Conservation (phyloP, 2,797 vertebrate species). For the Acridotheres tristis region DNA sequence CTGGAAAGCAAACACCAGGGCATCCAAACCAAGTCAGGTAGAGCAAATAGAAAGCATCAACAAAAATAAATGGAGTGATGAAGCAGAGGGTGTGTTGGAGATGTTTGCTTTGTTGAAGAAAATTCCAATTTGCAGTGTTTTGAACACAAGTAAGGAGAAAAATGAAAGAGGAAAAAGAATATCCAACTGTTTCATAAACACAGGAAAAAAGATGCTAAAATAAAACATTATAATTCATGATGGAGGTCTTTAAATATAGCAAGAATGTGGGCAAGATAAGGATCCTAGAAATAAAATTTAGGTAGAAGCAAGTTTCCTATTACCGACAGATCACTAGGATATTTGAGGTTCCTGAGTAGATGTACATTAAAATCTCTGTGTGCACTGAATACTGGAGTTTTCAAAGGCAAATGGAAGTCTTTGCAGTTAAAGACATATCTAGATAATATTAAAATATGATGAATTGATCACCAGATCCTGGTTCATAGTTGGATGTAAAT, state of each 20-base stretch:
- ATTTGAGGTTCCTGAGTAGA: background rate
- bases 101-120: background rate
- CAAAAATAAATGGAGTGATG: background rate
- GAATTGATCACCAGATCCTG: background rate
- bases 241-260: background rate
- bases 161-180: background rate
- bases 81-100: background rate
- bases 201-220: background rate
- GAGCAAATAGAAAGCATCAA: background rate
- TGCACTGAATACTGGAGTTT: background rate
- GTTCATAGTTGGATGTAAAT: background rate
- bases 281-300: background rate
- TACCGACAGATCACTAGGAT: background rate
- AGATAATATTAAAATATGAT: background rate
- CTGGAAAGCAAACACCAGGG: background rate
- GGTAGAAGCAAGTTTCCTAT: background rate
- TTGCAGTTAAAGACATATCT: background rate
- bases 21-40: background rate
- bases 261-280: background rate
- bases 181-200: background rate
- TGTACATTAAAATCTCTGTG: background rate
- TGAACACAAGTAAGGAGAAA: rapidly evolving
- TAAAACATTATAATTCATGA: background rate
- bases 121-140: background rate
- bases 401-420: background rate